Evolutionary conservation across 2,888 invertebrate species (phyloP).

Genomic region (Hipparchia sbordonii): DNA sequence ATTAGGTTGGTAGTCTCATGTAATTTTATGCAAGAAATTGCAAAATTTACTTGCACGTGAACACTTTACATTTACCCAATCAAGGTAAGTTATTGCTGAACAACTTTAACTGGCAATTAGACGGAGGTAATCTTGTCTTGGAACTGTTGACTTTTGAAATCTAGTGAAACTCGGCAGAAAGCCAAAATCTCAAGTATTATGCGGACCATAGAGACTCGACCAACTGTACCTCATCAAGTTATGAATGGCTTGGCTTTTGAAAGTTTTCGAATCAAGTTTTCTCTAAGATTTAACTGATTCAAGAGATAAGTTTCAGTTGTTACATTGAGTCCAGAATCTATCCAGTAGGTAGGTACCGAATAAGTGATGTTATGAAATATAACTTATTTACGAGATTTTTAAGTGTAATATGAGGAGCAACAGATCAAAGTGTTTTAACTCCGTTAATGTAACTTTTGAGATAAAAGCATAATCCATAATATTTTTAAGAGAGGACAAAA

Average conservation of each 20-base stretch:
- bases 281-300: background rate
- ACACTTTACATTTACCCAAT: background rate
- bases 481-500: too few species aligned
- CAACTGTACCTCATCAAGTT: slow-evolving; percentile 1
- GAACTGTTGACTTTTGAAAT: background rate
- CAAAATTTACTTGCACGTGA: too few species aligned
- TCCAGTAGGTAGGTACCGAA: too few species aligned
- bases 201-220: slow-evolving; percentile 4
- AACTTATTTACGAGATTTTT: too few species aligned
- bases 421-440: too few species aligned
- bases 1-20: too few species aligned
- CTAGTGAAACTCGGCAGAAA: slow-evolving; percentile 8
- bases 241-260: background rate
- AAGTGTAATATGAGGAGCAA: too few species aligned
- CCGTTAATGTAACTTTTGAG: too few species aligned
- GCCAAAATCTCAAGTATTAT: slow-evolving; percentile 6
- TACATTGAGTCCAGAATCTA: background rate
- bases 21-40: too few species aligned
- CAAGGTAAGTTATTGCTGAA: background rate
- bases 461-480: too few species aligned
- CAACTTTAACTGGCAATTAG: slow-evolving; percentile 5
- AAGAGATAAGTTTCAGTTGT: background rate
- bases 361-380: too few species aligned
- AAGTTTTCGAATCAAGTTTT: background rate
- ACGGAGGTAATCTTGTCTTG: background rate